Evolutionary conservation across 1,140 invertebrate genomes (phyloP).

Genomic region (Neodiprion pinetum): DNA sequence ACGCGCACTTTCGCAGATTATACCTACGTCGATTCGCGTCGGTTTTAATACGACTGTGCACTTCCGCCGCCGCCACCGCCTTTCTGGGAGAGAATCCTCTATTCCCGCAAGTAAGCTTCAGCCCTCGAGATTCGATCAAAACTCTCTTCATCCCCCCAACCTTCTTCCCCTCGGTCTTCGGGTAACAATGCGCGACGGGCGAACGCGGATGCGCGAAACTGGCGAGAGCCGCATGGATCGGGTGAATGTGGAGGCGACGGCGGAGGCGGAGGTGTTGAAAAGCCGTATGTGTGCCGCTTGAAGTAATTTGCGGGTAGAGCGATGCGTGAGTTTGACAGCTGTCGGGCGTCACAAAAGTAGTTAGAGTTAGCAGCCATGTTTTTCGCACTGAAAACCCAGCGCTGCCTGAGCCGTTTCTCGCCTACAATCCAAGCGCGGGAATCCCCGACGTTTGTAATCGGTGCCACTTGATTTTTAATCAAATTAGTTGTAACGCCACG

Average conservation of each 20-base stretch:
- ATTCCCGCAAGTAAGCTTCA: neutral
- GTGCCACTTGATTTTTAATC: conserved; percentile 3
- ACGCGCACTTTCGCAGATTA: neutral
- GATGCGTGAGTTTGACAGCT: conserved; percentile 6
- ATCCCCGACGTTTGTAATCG: neutral
- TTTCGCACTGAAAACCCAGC: neutral
- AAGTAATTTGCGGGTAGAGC: conserved; percentile 4
- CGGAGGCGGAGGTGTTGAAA: neutral
- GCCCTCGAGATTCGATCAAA: neutral
- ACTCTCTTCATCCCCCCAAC: neutral
- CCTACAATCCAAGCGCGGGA: too few relatives aligned
- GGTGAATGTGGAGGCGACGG: neutral
- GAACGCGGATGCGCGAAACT: neutral
- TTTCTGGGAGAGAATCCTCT: neutral
- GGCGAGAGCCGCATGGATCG: neutral
- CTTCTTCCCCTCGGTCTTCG: neutral
- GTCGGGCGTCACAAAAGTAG: conserved; percentile 5
- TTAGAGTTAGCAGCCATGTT: conserved; percentile 1
- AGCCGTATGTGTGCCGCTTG: neutral
- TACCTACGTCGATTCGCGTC: neutral
- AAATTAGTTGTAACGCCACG: neutral
- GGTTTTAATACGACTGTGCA: neutral
- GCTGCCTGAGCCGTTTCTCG: neutral
- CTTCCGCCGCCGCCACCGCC: neutral
- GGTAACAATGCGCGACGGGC: too few relatives aligned